Percentiles rank a stretch among this genome's conserved stretches.
These are phyloP conservation scores for Leucopsar rothschildi DNA, from an alignment of 2,113 vertebrate genomes.

Conservation along the genomic window DNA sequence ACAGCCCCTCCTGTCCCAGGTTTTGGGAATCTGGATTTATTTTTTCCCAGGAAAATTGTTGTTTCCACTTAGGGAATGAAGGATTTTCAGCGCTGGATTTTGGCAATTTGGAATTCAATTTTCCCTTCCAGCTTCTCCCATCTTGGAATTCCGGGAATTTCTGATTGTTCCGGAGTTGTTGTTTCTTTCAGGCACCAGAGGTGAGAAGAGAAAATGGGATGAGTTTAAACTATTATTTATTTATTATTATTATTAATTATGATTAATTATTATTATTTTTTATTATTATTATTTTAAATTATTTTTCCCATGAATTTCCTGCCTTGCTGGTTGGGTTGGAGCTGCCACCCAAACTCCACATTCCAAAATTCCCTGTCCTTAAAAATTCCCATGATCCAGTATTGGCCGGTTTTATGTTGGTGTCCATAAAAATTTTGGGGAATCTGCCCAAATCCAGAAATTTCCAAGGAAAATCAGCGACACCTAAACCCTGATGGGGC, in stretches of 20 bases:
- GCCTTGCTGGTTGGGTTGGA: neutral
- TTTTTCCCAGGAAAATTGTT: neutral
- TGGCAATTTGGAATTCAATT: neutral
- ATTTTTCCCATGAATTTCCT: neutral
- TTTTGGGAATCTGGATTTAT: neutral
- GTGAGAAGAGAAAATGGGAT: neutral
- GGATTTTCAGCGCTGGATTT: neutral
- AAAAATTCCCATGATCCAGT: neutral
- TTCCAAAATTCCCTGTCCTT: neutral
- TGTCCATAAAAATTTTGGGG: neutral
- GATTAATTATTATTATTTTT: neutral
- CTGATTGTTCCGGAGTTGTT: neutral
- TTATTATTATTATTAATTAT: no score
- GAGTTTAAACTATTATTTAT: neutral
- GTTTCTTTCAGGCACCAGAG: neutral
- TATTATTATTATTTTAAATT: no score
- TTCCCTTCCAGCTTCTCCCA: neutral
- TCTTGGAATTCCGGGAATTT: neutral
- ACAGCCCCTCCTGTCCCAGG: neutral
- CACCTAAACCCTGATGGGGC: neutral
- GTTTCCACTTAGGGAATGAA: neutral
- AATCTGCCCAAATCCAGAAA: neutral
- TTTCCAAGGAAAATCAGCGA: neutral
- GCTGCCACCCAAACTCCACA: neutral
- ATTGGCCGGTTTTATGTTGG: neutral